Evolutionary conservation across 2,113 vertebrate genomes (phyloP).

Genomic region (Percina caprodes): DNA sequence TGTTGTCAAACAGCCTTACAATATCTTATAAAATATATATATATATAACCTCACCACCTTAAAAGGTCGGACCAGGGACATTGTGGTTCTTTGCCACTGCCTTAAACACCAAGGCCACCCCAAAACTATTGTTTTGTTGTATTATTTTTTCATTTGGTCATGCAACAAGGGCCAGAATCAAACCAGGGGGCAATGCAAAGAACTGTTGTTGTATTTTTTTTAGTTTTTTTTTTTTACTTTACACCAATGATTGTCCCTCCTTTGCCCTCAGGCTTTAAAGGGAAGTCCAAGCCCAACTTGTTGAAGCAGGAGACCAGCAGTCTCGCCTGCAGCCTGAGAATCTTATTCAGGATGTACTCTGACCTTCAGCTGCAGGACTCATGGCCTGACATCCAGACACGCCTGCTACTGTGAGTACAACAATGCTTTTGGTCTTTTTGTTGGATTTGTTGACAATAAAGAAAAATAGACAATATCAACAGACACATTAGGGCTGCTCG

Average conservation of each 20-base stretch:
- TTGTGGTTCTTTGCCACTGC: background rate
- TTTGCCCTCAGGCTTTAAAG: conserved; percentile 91
- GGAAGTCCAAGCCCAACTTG: conserved; percentile 98
- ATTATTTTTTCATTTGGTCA: background rate
- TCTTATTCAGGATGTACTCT: conserved; percentile 95
- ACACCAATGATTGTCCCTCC: background rate
- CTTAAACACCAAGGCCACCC: background rate
- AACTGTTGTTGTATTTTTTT: background rate
- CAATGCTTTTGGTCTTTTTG: background rate
- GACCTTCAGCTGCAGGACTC: conserved; percentile 88
- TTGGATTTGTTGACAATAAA: background rate
- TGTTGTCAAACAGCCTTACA: background rate
- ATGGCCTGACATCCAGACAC: conserved; percentile 91
- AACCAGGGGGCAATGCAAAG: background rate
- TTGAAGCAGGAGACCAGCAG: conserved; percentile 99
- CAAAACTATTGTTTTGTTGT: background rate
- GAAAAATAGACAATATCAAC: background rate
- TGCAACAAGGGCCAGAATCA: background rate
- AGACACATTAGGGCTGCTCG: background rate
- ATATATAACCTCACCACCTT: background rate
- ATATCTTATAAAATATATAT: background rate
- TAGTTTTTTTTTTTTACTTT: background rate
- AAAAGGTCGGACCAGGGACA: background rate
- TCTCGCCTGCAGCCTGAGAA: conserved; percentile 94
- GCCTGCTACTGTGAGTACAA: conserved; percentile 90